phyloP scores from a whole-genome alignment of 1,140 invertebrate genomes.

The Scaptodrosophila lebanonensis region DNA sequence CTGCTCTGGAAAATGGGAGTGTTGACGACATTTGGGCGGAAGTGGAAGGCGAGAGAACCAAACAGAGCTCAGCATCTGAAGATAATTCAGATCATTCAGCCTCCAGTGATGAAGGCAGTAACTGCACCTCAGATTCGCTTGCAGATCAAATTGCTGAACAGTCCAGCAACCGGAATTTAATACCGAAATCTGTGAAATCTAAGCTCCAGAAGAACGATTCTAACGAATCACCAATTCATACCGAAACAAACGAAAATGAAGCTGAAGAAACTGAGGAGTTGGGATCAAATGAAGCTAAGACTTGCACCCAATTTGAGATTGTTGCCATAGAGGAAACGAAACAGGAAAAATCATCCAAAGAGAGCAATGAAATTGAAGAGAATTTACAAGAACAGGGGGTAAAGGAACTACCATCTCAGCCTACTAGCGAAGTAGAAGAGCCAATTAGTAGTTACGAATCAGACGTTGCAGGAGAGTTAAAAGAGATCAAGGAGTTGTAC shows the following conservation, averaged over 20 bases:
- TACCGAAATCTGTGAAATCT: no score
- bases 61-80: slow-evolving; percentile 4
- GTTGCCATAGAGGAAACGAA: not conserved
- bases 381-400: not conserved
- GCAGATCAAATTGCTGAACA: slow-evolving; percentile 37
- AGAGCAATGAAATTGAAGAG: slow-evolving; percentile 10
- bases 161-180: slow-evolving; percentile 14
- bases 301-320: no score
- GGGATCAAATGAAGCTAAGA: no score
- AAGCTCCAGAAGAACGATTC: no score
- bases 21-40: slow-evolving; percentile 57
- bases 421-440: not conserved
- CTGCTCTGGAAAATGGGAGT: slow-evolving; percentile 31
- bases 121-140: slow-evolving; percentile 18
- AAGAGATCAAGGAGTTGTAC: no score
- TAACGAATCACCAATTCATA: no score
- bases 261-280: not conserved
- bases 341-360: not conserved
- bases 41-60: slow-evolving; percentile 29
- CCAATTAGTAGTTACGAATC: not conserved
- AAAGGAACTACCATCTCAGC: not conserved
- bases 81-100: no score
- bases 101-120: slow-evolving; percentile 31
- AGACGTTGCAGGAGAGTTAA: not conserved
- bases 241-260: no score